Evolutionary conservation across 2,888 invertebrate species (phyloP).

Genomic region (Vanessa cardui): DNA sequence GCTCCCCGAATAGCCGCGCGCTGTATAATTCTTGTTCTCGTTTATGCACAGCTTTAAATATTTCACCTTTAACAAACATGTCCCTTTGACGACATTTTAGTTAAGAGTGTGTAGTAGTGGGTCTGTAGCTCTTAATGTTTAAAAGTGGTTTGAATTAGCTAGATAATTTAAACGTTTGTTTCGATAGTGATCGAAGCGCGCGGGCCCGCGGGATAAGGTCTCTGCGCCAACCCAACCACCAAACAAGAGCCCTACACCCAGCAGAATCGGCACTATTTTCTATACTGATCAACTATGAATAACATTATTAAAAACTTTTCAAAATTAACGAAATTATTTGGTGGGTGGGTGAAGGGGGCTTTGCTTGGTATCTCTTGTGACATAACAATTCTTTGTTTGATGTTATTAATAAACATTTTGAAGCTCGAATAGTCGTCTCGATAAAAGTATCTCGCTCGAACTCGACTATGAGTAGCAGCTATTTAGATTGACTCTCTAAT

Average conservation of each 20-base stretch:
- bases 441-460: conserved; percentile 18
- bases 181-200: conserved; percentile 60
- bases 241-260: conserved; percentile 83
- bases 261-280: conserved; percentile 57
- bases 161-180: conserved; percentile 52
- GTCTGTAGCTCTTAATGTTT: conserved; percentile 30
- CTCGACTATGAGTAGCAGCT: conserved; percentile 19
- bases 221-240: conserved; percentile 82
- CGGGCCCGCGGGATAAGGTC: conserved; percentile 78
- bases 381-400: conserved; percentile 37
- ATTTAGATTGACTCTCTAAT: conserved; percentile 60
- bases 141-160: conserved; percentile 61
- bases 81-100: conserved; percentile 57
- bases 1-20: conserved; percentile 78
- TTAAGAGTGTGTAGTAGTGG: conserved; percentile 40
- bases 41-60: conserved; percentile 43
- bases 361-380: conserved; percentile 81
- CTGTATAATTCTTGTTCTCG: conserved; percentile 45
- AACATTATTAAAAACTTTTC: conserved; percentile 44
- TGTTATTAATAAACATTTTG: conserved; percentile 9
- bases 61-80: conserved; percentile 44
- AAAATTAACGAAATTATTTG: conserved; percentile 72
- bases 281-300: conserved; percentile 34
- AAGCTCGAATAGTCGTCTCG: conserved; percentile 24
- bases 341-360: conserved; percentile 84